Base-by-base conservation (phyloP, 1,140 invertebrate genomes). In the Anoplolepis gracilipes region DNA sequence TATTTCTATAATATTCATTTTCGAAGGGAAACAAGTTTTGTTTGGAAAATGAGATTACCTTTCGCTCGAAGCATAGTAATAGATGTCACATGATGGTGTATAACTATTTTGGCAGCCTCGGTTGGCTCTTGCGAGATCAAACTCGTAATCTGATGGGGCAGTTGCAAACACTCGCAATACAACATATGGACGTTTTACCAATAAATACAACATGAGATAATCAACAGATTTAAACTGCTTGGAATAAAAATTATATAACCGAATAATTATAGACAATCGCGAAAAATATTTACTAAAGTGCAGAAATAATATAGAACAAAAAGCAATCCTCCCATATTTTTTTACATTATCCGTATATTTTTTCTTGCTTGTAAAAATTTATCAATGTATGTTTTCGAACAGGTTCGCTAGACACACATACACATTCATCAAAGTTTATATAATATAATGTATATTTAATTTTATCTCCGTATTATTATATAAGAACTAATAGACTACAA, bases 91-190 rank as follows among this genome's bases (percentile, higher is more conserved):
- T 57, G 78, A 84, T 42, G 59, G 49, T 69, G 75, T 78, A 70
- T 62, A 61, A 87, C 85, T 86, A 87, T 90, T 90, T 90, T 90
- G 89, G 88, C 86, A 90, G 46, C 85, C 77, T 36, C 36, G 76
- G 69, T 75, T 85, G 85, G 64, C 86, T 90, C 72, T 75, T 90
- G 88, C 76, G 81, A 90, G 67, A 90, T 90, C 89, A 87, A 90
- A 82, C 72, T 64, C 57, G 69, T 90, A 90, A 90, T 90, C 77
- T 85, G 86, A 87, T 85, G 79, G 81, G 75, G 76, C 85, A 85
- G 88, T 89, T 69, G 69, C 85, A 67, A 89, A 82, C 85, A 39
- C 36, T 61, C 36, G 33, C 64, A 36, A 69, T 69, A 69, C 49
- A 87, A 76, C 57, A 46, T 84, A 79, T 57, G 61, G 78, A 85